Percentiles rank a stretch among this genome's conserved stretches.
Evolutionary conservation across 2,113 vertebrate species (phyloP).

Genomic region (Lepus timidus): DNA sequence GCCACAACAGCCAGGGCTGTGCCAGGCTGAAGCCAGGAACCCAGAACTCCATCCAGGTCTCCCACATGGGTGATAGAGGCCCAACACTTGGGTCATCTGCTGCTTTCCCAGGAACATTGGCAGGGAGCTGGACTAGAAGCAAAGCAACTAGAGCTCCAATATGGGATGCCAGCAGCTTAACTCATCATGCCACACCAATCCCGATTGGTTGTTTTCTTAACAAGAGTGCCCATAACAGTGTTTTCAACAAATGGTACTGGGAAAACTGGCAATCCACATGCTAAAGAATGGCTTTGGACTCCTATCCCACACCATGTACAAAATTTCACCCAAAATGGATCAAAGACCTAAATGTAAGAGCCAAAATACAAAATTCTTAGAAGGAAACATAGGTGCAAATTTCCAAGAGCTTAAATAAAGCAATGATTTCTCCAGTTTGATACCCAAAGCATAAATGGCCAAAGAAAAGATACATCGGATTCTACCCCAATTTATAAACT

Average conservation of each 20-base stretch:
- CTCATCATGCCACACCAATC: too few species aligned
- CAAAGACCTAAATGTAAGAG: neutral
- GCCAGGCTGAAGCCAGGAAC: too few species aligned
- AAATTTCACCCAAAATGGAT: neutral
- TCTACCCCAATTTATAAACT: neutral
- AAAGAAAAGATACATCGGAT: neutral
- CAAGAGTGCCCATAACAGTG: too few species aligned
- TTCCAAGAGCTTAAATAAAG: neutral
- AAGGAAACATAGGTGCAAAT: neutral
- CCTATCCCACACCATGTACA: neutral
- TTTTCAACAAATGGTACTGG: neutral
- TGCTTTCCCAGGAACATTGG: too few species aligned
- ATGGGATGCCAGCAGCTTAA: too few species aligned
- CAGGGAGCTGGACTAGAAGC: too few species aligned
- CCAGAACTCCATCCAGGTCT: too few species aligned
- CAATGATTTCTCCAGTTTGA: neutral
- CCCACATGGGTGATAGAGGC: too few species aligned
- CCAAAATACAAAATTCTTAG: slow-evolving; percentile 1
- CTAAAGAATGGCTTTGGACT: neutral
- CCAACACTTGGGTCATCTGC: too few species aligned
- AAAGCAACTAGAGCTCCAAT: too few species aligned
- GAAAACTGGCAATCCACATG: neutral
- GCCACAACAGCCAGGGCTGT: too few species aligned
- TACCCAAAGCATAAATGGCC: neutral
- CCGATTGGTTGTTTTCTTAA: too few species aligned